Conservation (phyloP, 2,113 vertebrate species). For the Recurvirostra avosetta region DNA sequence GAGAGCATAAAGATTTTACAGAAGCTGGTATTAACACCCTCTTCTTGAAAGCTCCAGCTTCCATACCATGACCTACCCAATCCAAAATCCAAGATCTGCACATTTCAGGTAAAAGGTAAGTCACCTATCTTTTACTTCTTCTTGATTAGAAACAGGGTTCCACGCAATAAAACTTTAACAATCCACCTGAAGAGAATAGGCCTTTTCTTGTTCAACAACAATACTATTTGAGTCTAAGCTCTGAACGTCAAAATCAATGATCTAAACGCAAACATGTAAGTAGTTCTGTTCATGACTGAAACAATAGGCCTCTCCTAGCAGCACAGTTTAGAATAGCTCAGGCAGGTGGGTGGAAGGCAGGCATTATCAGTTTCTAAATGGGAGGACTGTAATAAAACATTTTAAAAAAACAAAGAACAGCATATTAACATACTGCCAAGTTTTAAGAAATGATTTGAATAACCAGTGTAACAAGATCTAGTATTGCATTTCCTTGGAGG, state of each 20-base stretch:
- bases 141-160: not conserved
- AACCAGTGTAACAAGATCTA: conserved; percentile 15
- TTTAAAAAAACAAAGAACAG: not conserved
- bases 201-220: not conserved
- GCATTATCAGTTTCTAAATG: not conserved
- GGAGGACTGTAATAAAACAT: not conserved
- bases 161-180: not conserved
- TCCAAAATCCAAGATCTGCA: not conserved
- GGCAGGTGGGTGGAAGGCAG: not conserved
- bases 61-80: rapidly evolving
- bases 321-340: not conserved
- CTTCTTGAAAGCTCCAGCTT: not conserved
- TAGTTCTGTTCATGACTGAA: not conserved
- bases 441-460: conserved; percentile 33
- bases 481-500: not conserved
- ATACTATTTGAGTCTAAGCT: not conserved
- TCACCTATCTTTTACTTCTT: not conserved
- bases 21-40: not conserved
- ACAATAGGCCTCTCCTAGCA: not conserved
- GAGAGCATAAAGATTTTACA: not conserved
- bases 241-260: not conserved
- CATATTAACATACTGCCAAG: not conserved
- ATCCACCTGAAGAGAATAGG: not conserved
- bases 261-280: not conserved
- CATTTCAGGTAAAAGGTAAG: not conserved